These are phyloP conservation scores for Drosophila murphyi DNA, from an alignment of 1,140 invertebrate genomes.

Conservation along the genomic window DNA sequence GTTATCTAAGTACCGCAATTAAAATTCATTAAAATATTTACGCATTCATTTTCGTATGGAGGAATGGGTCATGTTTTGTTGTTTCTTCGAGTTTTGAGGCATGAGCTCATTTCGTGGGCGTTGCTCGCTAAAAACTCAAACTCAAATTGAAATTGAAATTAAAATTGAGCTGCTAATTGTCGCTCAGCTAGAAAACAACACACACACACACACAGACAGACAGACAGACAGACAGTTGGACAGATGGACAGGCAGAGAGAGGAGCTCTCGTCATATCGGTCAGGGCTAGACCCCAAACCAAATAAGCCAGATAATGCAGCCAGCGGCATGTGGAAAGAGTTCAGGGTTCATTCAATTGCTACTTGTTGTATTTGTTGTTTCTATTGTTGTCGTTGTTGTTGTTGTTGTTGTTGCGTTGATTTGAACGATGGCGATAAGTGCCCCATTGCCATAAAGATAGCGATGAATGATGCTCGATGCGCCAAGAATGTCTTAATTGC, in stretches of 20 bases:
- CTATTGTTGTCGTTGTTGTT: background rate
- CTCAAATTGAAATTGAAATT: constrained; percentile 6
- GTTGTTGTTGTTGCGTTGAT: constrained; percentile 20
- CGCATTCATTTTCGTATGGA: constrained; percentile 43
- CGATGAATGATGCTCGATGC: constrained; percentile 12
- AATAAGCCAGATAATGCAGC: constrained; percentile 31
- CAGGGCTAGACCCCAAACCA: constrained; percentile 40
- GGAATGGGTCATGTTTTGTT: background rate
- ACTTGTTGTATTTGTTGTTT: too few relatives aligned
- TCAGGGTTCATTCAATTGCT: constrained; percentile 39
- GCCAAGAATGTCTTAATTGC: constrained; percentile 32
- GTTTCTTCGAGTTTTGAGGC: background rate
- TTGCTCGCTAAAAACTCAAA: constrained; percentile 1
- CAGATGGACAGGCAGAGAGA: too few relatives aligned
- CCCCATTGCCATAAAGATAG: background rate
- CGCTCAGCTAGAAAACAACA: constrained; percentile 16
- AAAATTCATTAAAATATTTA: constrained; percentile 72
- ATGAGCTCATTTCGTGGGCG: constrained; percentile 54
- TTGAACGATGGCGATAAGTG: constrained; percentile 29
- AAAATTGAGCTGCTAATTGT: constrained; percentile 41
- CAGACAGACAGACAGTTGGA: background rate
- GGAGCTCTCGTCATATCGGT: constrained; percentile 20
- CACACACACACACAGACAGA: constrained; percentile 1
- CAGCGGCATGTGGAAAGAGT: constrained; percentile 38
- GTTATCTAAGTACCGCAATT: constrained; percentile 73